Evolutionary conservation across 2,113 vertebrate genomes (phyloP).

Genomic region (Notechis scutatus): DNA sequence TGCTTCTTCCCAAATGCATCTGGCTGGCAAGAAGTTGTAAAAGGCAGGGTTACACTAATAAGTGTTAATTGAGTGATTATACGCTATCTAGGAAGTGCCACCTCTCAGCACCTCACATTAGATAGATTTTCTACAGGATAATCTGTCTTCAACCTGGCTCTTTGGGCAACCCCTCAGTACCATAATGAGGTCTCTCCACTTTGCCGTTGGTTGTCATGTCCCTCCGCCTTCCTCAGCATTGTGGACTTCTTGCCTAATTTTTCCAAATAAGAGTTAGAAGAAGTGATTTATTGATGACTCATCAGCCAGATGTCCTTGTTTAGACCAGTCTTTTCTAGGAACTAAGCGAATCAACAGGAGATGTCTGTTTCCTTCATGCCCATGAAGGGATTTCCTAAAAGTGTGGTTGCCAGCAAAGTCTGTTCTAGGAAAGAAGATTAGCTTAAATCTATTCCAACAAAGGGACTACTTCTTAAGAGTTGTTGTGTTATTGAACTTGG

Average conservation of each 20-base stretch:
- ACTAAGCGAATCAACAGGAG: not conserved
- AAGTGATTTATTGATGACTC: not conserved
- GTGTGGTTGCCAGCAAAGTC: not conserved
- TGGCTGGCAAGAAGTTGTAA: not conserved
- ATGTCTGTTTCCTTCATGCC: not conserved
- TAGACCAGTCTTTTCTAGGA: not conserved
- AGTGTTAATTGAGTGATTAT: not conserved
- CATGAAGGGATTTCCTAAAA: not conserved
- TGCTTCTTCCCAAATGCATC: too few species aligned
- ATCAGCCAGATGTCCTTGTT: not conserved
- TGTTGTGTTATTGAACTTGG: not conserved
- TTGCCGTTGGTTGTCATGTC: not conserved
- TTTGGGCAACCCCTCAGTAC: not conserved
- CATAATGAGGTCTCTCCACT: not conserved
- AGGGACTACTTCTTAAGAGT: not conserved
- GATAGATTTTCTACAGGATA: not conserved
- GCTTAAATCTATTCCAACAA: not conserved
- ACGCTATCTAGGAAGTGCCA: not conserved
- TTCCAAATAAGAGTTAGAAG: not conserved
- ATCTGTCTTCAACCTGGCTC: not conserved
- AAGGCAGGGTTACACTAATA: not conserved
- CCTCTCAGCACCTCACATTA: not conserved
- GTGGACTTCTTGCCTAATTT: not conserved
- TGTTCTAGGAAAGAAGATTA: not conserved
- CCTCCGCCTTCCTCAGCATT: not conserved